A percentile compares a stretch with the other conserved stretches of the same genome.
These are phyloP conservation scores for Platerodrilus igneus DNA, from an alignment of 2,888 invertebrate species.

Conservation along the genomic window DNA sequence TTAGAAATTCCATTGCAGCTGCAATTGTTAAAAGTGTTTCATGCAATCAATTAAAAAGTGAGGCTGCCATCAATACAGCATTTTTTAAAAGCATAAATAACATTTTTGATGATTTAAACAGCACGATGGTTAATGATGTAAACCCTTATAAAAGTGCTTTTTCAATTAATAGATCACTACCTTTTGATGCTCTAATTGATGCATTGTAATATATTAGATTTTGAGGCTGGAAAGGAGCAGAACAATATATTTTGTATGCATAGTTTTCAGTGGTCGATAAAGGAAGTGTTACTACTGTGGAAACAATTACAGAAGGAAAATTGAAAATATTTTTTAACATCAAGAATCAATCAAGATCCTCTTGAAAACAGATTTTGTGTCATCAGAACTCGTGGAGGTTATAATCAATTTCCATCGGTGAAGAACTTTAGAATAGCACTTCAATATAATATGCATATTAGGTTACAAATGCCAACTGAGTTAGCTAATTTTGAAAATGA, in stretches of 20 bases:
- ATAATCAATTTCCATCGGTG: slow-evolving; percentile 5
- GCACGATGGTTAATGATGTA: too few species aligned
- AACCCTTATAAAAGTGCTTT: too few species aligned
- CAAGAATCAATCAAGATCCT: slow-evolving; percentile 5
- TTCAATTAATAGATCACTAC: not conserved
- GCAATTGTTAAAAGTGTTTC: too few species aligned
- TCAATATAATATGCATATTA: slow-evolving; percentile 8
- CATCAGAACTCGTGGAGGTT: slow-evolving; percentile 1
- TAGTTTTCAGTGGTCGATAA: not conserved
- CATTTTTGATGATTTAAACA: too few species aligned
- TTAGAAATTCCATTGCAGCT: too few species aligned
- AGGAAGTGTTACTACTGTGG: not conserved
- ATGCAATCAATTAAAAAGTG: too few species aligned
- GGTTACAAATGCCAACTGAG: not conserved
- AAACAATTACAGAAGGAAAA: not conserved
- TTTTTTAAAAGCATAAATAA: too few species aligned
- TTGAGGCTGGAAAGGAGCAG: slow-evolving; percentile 1
- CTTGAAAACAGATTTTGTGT: slow-evolving; percentile 2
- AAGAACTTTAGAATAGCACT: slow-evolving; percentile 2
- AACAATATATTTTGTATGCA: too few species aligned
- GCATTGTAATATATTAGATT: not conserved
- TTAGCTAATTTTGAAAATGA: slow-evolving; percentile 1
- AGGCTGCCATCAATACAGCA: too few species aligned
- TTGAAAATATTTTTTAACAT: slow-evolving; percentile 2
- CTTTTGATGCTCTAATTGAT: too few species aligned